These are phyloP conservation scores for Mythimna ferrago DNA, from an alignment of 2,888 invertebrate species.

Conservation along the genomic window DNA sequence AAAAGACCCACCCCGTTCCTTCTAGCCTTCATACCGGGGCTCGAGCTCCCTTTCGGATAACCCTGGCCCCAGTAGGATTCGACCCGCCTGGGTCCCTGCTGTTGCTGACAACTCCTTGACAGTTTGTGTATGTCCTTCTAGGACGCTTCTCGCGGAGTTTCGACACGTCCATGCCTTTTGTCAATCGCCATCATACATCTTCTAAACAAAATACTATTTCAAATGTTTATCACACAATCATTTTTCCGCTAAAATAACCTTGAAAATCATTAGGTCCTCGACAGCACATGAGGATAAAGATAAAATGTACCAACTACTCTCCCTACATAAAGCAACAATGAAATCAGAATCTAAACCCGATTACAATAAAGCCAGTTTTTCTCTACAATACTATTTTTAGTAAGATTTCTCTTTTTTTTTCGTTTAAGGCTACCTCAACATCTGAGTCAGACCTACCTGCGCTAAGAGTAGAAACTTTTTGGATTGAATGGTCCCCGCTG, in stretches of 20 bases:
- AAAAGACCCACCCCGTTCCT: no score
- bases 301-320: constrained; percentile 24
- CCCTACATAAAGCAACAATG: constrained; percentile 14
- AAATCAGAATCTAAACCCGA: constrained; percentile 26
- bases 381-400: constrained; percentile 26
- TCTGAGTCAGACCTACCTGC: constrained; percentile 60
- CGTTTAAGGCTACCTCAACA: constrained; percentile 37
- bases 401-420: constrained; percentile 44
- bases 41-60: no score
- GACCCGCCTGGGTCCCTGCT: no score
- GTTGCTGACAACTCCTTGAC: no score
- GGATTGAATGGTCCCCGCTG: constrained; percentile 50
- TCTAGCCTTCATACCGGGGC: no score
- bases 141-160: background rate
- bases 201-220: no score
- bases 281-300: constrained; percentile 2
- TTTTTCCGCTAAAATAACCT: background rate
- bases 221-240: no score
- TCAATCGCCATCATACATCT: no score
- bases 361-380: constrained; percentile 50
- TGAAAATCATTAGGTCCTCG: no score
- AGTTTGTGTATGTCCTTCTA: no score
- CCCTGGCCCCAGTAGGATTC: no score
- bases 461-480: constrained; percentile 54
- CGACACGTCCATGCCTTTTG: no score